These are phyloP conservation scores for Palaemon carinicauda DNA, from an alignment of 1,140 invertebrate genomes.

Conservation along the genomic window DNA sequence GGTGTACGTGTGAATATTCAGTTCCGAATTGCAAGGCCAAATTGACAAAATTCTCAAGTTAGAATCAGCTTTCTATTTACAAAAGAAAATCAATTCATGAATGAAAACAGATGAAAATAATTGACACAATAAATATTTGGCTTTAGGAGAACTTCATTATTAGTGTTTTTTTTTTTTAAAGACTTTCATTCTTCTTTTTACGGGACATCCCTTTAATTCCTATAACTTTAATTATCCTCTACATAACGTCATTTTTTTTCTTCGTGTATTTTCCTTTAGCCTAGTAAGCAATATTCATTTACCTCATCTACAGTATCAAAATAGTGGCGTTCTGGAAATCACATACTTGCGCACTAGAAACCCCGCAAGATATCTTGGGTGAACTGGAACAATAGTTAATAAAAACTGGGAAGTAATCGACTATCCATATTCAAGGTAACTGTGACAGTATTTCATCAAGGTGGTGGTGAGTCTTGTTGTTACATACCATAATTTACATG, in stretches of 20 bases:
- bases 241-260: background rate
- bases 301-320: constrained; percentile 50
- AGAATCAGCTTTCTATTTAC: constrained; percentile 27
- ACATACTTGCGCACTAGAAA: constrained; percentile 16
- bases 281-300: constrained; percentile 1
- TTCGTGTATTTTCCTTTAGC: background rate
- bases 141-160: constrained; percentile 24
- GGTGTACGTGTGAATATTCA: background rate
- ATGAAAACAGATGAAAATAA: constrained; percentile 29
- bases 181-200: background rate
- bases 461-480: background rate
- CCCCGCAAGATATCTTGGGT: background rate
- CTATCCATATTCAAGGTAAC: background rate
- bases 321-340: constrained; percentile 40
- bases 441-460: too few relatives aligned
- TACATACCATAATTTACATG: background rate
- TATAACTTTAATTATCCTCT: background rate
- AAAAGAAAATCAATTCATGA: constrained; percentile 35
- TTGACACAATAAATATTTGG: constrained; percentile 44
- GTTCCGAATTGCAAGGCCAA: background rate
- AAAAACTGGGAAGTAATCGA: background rate
- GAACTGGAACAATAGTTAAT: background rate
- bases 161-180: background rate
- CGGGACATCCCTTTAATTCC: background rate
- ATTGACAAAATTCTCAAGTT: background rate